These are phyloP conservation scores for Gulo gulo DNA, from an alignment of 2,113 vertebrate species.

Conservation along the genomic window DNA sequence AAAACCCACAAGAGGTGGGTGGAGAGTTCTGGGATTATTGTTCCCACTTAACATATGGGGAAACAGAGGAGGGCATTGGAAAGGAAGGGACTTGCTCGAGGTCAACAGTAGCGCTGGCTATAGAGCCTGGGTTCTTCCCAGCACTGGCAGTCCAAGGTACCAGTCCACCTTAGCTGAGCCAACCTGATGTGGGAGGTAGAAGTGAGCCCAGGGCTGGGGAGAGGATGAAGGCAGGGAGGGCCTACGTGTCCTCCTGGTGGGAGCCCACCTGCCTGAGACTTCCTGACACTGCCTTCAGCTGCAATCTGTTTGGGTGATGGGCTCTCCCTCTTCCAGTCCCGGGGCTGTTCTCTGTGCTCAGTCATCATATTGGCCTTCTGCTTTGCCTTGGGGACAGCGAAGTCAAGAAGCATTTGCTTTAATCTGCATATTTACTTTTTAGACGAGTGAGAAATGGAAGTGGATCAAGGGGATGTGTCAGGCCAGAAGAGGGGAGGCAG, in stretches of 20 bases:
- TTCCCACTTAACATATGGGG: neutral
- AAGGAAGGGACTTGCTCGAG: neutral
- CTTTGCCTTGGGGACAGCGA: constrained; percentile 6
- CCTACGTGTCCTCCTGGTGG: neutral
- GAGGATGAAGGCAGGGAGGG: neutral
- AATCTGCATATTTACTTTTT: neutral
- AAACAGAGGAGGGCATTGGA: neutral
- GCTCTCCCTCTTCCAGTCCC: neutral
- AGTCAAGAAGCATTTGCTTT: neutral
- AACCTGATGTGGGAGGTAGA: neutral
- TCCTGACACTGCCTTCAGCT: neutral
- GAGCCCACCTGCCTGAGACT: neutral
- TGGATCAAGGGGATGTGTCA: neutral
- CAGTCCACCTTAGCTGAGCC: neutral
- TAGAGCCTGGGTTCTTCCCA: neutral
- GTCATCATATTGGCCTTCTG: constrained; percentile 55
- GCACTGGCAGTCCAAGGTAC: neutral
- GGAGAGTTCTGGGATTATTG: neutral
- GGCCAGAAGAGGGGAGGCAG: neutral
- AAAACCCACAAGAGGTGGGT: neutral
- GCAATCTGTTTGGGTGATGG: neutral
- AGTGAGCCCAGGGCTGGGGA: neutral
- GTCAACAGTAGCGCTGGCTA: neutral
- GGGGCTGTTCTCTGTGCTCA: constrained; percentile 34
- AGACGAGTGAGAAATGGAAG: neutral